Base-by-base conservation (phyloP, 2,888 invertebrate genomes). In the Chrysolina oricalcia region DNA sequence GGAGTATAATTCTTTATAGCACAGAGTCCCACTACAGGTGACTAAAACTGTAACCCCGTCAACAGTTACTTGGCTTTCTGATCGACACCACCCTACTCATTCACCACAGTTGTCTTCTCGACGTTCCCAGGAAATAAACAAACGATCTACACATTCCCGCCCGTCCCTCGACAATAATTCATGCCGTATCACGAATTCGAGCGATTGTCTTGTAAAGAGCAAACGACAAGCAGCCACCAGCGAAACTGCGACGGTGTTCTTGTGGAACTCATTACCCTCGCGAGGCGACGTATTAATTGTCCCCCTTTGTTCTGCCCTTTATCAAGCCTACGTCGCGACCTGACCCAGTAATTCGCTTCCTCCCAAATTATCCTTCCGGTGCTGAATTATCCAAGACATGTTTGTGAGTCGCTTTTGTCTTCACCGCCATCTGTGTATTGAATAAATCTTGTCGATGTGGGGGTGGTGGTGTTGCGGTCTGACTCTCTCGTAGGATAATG, bases 371-470 rank as follows among this genome's bases (percentile, higher is more conserved):
- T 65, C 48, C 64, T 70, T 70, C 74, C 74, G 35, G 70, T 35
- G 41, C 40, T 65, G 73, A 73, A 73, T 73, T 73, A 73, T 73
- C 73, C 48, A 67, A 73, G 73, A 67, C 68, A 73, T 73, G 73
- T 73, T 73, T 68, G 73, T 62, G 67, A 73, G 68, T 43, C 66
- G 67, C 73, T 50, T 59, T 73, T 73, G 73, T 73, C 73, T 68
- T 41, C 19, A 15, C 50, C 6, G 40, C 41, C 23, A 40, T 46
- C 50, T 65, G 65, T 65, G 50, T 71, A 71, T 65, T 64, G 71
- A 62, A 71, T 62, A 27, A 71, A 71, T 50, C 50, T 65, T 9
- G 71, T 46, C 17, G 41, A 41, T 27, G 35, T 65, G 21, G 41
- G 46, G 2, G 6, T 4, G 27, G 70, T 27, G 27, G 19, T 69